These are phyloP conservation scores for Chaitophorus viminalis DNA, from an alignment of 2,888 invertebrate genomes.

Conservation along the genomic window DNA sequence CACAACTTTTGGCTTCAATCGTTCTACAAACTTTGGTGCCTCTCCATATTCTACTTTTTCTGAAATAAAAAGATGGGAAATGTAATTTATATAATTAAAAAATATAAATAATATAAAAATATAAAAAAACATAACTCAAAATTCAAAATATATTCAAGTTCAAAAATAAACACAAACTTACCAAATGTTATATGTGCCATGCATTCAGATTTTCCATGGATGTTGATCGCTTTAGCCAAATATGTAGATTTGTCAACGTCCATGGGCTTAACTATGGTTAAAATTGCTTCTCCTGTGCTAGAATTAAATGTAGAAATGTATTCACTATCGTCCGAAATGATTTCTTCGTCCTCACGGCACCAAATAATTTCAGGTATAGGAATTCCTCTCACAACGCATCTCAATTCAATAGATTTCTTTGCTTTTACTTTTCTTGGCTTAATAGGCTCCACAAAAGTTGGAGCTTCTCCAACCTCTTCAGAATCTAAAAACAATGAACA, in stretches of 20 bases:
- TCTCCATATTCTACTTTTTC: slow-evolving; percentile 61
- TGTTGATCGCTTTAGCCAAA: slow-evolving; percentile 77
- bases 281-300: slow-evolving; percentile 74
- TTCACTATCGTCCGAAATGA: slow-evolving; percentile 72
- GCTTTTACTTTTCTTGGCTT: slow-evolving; percentile 75
- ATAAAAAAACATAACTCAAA: not conserved
- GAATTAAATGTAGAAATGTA: slow-evolving; percentile 69
- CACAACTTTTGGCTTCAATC: slow-evolving; percentile 75
- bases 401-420: slow-evolving; percentile 73
- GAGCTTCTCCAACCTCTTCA: slow-evolving; percentile 77
- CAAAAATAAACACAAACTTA: slow-evolving; percentile 64
- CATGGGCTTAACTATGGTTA: slow-evolving; percentile 75
- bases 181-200: slow-evolving; percentile 77
- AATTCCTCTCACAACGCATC: slow-evolving; percentile 76
- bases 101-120: not conserved
- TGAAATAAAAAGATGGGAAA: not conserved
- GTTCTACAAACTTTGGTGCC: slow-evolving; percentile 76
- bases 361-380: slow-evolving; percentile 79
- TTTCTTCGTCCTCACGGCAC: slow-evolving; percentile 74
- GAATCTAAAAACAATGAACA: slow-evolving; percentile 69
- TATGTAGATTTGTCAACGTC: slow-evolving; percentile 77
- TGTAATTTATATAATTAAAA: too few species aligned
- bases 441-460: slow-evolving; percentile 75
- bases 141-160: not conserved
- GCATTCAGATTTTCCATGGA: slow-evolving; percentile 78